phyloP scores from a whole-genome alignment of 2,113 vertebrate genomes.

The Aldabrachelys gigantea region DNA sequence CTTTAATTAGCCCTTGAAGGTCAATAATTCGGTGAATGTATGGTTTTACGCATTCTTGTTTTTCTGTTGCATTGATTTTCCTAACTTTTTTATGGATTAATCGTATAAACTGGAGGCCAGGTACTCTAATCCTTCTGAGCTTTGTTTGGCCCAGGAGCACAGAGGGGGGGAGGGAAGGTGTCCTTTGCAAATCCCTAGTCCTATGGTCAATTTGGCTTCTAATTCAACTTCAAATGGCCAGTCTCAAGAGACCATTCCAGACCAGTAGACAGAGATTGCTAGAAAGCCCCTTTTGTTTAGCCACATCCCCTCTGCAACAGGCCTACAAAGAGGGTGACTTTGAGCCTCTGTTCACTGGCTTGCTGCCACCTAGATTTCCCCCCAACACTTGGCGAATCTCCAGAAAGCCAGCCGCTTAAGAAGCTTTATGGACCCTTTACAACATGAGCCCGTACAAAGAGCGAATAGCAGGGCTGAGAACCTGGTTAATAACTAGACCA shows the following conservation, averaged over 20 bases:
- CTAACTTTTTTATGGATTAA: not conserved
- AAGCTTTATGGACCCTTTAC: not conserved
- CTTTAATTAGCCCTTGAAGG: not conserved
- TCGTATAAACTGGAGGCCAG: not conserved
- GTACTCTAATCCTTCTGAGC: not conserved
- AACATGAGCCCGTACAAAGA: accelerated
- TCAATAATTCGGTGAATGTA: not conserved
- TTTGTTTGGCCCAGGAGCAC: not conserved
- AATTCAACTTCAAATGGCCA: not conserved
- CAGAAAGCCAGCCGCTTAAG: not conserved
- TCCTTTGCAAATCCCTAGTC: not conserved
- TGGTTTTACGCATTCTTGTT: not conserved
- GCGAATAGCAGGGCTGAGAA: not conserved
- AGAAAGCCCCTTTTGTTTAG: not conserved
- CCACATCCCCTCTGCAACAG: not conserved
- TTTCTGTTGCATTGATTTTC: not conserved
- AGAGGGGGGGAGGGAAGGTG: not conserved
- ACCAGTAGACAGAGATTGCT: not conserved
- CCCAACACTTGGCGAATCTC: not conserved
- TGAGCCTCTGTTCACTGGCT: not conserved
- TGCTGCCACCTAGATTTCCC: not conserved
- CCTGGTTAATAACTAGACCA: not conserved
- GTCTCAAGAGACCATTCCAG: not conserved
- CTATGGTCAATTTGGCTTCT: not conserved
- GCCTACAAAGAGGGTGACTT: not conserved